phyloP scores from a whole-genome alignment of 1,140 invertebrate species.

The Drosophila albomicans region DNA sequence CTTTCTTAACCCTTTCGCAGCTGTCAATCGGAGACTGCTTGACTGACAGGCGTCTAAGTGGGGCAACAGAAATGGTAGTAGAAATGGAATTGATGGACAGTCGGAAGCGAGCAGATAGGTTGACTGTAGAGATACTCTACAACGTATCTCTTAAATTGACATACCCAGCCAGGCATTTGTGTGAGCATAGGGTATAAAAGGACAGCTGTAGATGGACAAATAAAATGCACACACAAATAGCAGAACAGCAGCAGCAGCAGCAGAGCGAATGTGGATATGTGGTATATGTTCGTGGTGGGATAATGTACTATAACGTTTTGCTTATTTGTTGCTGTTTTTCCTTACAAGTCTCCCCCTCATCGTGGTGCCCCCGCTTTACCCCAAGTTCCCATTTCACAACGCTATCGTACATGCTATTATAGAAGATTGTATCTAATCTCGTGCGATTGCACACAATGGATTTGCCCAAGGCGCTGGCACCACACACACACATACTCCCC shows the following conservation, averaged over 20 bases:
- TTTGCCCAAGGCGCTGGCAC: conserved; percentile 72
- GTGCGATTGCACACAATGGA: conserved; percentile 82
- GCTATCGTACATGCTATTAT: conserved; percentile 66
- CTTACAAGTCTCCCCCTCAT: background rate
- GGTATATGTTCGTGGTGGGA: conserved; percentile 7
- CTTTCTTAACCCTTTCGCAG: background rate
- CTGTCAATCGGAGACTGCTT: background rate
- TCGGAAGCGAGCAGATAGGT: background rate
- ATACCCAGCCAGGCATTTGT: background rate
- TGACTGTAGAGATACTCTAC: background rate
- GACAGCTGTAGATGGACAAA: conserved; percentile 54
- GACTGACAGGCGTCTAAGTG: background rate
- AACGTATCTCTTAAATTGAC: background rate
- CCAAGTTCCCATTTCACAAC: background rate
- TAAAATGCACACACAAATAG: conserved; percentile 46
- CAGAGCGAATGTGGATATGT: conserved; percentile 29
- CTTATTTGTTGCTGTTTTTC: conserved; percentile 42
- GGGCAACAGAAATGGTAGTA: background rate
- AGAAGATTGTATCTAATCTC: conserved; percentile 83
- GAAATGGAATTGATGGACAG: background rate
- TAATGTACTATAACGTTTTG: conserved; percentile 39
- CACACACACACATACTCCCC: conserved; percentile 28
- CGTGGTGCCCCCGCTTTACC: background rate
- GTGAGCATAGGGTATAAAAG: conserved; percentile 19
- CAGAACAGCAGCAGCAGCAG: background rate